Evolutionary conservation across 2,888 invertebrate genomes (phyloP).

Genomic region (Heliconius aoede): DNA sequence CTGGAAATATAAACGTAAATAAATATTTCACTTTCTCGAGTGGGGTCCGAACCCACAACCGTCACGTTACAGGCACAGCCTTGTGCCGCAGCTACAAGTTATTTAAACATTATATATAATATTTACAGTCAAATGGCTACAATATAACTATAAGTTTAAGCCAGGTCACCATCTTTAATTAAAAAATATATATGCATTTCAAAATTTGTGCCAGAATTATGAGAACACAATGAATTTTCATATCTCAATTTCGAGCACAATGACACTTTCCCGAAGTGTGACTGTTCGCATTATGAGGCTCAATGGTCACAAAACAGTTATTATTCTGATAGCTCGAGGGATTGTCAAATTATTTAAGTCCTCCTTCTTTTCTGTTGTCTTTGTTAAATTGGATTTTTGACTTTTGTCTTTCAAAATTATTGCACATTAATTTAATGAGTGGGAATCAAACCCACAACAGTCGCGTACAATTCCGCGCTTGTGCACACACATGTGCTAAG

Average conservation of each 20-base stretch:
- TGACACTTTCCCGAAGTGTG: slow-evolving; percentile 21
- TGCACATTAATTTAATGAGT: too few species aligned
- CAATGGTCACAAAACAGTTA: slow-evolving; percentile 20
- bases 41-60: too few species aligned
- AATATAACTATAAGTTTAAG: too few species aligned
- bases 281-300: slow-evolving; percentile 8
- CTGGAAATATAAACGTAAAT: too few species aligned
- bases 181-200: background rate
- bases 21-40: too few species aligned
- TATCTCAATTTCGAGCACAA: slow-evolving; percentile 23
- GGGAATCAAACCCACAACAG: too few species aligned
- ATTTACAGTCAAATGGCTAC: too few species aligned
- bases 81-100: too few species aligned
- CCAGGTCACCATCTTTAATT: background rate
- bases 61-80: too few species aligned
- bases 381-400: background rate
- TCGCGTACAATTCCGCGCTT: too few species aligned
- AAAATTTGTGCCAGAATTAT: slow-evolving; percentile 13
- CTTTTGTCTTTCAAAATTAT: background rate
- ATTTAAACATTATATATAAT: too few species aligned
- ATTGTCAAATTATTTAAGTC: slow-evolving; percentile 12
- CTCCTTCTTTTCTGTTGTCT: slow-evolving; percentile 1
- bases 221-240: slow-evolving; percentile 25
- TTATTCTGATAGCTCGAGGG: slow-evolving; percentile 19
- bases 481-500: too few species aligned